phyloP scores from a whole-genome alignment of 1,140 invertebrate genomes.

The Halesus radiatus region DNA sequence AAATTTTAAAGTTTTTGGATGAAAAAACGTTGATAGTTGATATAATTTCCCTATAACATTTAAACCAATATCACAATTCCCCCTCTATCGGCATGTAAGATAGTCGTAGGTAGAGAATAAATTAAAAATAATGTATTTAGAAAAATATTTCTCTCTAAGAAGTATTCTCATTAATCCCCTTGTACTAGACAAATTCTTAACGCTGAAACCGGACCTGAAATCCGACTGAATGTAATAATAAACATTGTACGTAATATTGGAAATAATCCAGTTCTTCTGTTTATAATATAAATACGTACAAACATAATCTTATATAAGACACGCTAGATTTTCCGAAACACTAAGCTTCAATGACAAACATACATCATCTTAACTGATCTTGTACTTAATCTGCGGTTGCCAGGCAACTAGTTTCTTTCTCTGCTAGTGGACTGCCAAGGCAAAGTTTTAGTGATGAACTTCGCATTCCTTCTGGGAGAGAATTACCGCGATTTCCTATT shows the following conservation, averaged over 20 bases:
- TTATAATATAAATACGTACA: conserved; percentile 3
- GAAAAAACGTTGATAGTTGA: too few species aligned
- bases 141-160: not conserved
- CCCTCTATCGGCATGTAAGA: not conserved
- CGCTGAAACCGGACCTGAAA: not conserved
- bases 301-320: too few species aligned
- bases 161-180: not conserved
- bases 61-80: not conserved
- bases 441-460: not conserved
- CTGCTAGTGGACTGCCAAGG: not conserved
- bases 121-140: not conserved
- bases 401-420: not conserved
- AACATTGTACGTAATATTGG: conserved; percentile 16
- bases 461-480: not conserved
- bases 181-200: not conserved
- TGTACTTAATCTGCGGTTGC: not conserved
- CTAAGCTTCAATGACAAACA: not conserved
- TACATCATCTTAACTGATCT: conserved; percentile 2
- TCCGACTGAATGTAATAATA: not conserved
- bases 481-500: not conserved
- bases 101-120: not conserved
- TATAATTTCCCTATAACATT: not conserved
- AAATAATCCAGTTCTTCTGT: conserved; percentile 6
- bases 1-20: too few species aligned
- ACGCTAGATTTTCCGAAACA: conserved; percentile 18